These are phyloP conservation scores for Furcula furcula DNA, from an alignment of 2,888 invertebrate genomes.

Conservation along the genomic window DNA sequence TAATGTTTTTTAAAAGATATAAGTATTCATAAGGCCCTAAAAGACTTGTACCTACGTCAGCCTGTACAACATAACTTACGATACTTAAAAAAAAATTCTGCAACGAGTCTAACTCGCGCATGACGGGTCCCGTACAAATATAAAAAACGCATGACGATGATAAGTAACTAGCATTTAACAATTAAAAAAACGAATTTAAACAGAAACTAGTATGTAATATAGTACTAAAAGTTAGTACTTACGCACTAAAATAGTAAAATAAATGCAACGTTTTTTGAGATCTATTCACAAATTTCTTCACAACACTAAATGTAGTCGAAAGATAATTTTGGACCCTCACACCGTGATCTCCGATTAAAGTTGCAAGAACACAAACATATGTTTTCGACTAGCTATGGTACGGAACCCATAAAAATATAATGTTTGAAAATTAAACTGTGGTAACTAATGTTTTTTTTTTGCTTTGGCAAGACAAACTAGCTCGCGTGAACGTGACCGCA, in stretches of 20 bases:
- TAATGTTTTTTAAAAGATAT: too few species aligned
- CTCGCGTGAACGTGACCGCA: constrained; percentile 4
- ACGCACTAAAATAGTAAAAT: constrained; percentile 11
- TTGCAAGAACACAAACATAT: constrained; percentile 1
- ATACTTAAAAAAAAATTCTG: too few species aligned
- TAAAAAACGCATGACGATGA: too few species aligned
- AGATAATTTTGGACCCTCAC: constrained; percentile 22
- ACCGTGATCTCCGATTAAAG: constrained; percentile 1
- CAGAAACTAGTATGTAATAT: neutral
- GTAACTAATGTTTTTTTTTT: constrained; percentile 38
- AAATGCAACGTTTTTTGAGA: constrained; percentile 24
- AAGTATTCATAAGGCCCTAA: too few species aligned
- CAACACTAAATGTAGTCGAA: neutral
- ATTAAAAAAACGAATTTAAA: neutral
- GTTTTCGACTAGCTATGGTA: constrained; percentile 4
- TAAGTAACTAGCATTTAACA: too few species aligned
- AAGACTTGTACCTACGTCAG: too few species aligned
- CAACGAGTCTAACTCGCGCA: constrained; percentile 7
- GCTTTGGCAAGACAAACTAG: constrained; percentile 19
- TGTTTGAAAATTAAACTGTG: constrained; percentile 2
- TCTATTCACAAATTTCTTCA: constrained; percentile 2
- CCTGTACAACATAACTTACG: too few species aligned
- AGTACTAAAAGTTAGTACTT: constrained; percentile 4
- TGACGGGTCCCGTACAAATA: constrained; percentile 12
- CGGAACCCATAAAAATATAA: constrained; percentile 17